Base-by-base conservation (phyloP, 2,888 invertebrate species). In the Drosophila atroscutellata region DNA sequence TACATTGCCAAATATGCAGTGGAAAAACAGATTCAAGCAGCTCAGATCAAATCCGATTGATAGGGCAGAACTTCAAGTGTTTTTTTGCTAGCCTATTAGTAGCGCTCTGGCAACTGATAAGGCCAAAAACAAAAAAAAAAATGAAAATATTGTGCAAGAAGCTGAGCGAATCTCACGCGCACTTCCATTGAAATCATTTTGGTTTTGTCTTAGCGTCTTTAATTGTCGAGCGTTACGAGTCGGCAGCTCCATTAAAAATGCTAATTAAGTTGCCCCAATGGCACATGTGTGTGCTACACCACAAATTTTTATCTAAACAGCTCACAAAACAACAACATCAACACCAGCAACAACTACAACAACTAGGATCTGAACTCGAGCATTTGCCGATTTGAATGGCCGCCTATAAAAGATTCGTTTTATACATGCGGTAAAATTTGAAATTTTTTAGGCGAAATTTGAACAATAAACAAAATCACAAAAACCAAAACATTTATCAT, bases 401-500 rank as follows among this genome's bases (percentile, higher is more conserved):
- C 57, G 84, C 51, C 88, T 60, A 83, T 87, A 85, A 87, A 83
- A 76, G 67, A 75, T 81, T 47, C 88, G 79, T 89, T 89, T 89
- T 85, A 85, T 85, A 75, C 86, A 74, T 85, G 85, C 83, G 90
- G 85, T 90, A 69, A 82, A 85, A 87, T 85, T 82, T 77, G 69
- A 80, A 89, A 61, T 86, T 85, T 87, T 79, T 88, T 86, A 78
- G 63, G 72, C 86, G 89, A 90, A 86, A 78, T 86, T 88, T 86
- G 76, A 90, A 88, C 90, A 88, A 88, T 88, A 88, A 88, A 88
- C 87, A 89, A 90, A 88, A 88, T 89, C 89, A 90, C 90, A 89
- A 90, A 87, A 88, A 87, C 87, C 89, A 88, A 90, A 88, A 88
- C 90, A 88, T 88, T 88, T 89, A 88, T 90, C 90, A 90, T 86